These are phyloP conservation scores for Anableps anableps DNA, from an alignment of 2,797 vertebrate genomes.

Conservation along the genomic window DNA sequence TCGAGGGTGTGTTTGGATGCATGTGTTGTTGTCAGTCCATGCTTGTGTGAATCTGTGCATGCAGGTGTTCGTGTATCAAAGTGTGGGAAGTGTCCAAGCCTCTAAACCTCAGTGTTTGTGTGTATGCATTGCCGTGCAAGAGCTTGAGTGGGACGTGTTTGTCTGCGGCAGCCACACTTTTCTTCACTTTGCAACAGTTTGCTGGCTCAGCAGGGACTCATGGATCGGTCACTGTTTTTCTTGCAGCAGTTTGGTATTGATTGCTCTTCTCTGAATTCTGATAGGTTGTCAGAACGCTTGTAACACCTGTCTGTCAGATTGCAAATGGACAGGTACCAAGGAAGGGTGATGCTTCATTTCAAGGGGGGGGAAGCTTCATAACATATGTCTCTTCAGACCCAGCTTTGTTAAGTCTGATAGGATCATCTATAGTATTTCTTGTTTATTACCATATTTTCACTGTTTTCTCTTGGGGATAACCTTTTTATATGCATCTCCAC, in stretches of 20 bases:
- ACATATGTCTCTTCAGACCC: constrained; percentile 11
- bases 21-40: constrained; percentile 41
- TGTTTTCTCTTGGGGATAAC: constrained; percentile 2
- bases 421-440: constrained; percentile 4
- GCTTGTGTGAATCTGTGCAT: constrained; percentile 35
- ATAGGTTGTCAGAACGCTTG: constrained; percentile 60
- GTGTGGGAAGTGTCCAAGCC: constrained; percentile 26
- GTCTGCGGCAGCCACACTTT: constrained; percentile 38
- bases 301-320: constrained; percentile 61
- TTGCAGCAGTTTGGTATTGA: constrained; percentile 60
- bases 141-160: constrained; percentile 39
- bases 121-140: constrained; percentile 3
- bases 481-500: constrained; percentile 29
- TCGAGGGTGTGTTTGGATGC: constrained; percentile 58
- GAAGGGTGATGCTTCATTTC: constrained; percentile 13
- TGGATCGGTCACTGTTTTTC: constrained; percentile 61
- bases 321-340: constrained; percentile 28
- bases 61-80: constrained; percentile 47
- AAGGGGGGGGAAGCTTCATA: background rate
- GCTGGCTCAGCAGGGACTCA: constrained; percentile 69
- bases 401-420: constrained; percentile 14
- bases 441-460: background rate
- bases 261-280: constrained; percentile 64
- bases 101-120: constrained; percentile 17
- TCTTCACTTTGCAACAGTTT: constrained; percentile 65